Evolutionary conservation across 92 coral and sea anemone genomes (phyloP), one percentile per base, ranked within the genome.

Genomic region (Parazoanthus atlanticus): DNA sequence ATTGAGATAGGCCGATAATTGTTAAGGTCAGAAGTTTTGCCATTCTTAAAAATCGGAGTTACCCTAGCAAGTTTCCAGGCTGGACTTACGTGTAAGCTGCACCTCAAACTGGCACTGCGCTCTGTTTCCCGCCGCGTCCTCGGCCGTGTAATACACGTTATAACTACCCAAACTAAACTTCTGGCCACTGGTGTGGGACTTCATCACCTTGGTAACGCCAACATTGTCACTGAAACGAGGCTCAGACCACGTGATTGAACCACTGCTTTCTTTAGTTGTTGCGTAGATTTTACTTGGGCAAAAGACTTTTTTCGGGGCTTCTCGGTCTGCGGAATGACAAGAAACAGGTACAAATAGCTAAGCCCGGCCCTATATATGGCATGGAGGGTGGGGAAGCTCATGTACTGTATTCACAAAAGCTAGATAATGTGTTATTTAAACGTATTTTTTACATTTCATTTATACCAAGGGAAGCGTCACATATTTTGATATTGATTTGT

Each of bases 141-240:
- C 46, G 26, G 94, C 98, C 6, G 78, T 78, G 82, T 95, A 95
- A 73, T 54, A 73, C 17, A 95, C 92, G 81, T 88, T 89, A 41
- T 91, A 81, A 32, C 87, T 40, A 12, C 93, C 96, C 29, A 86
- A 16, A 1, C 38, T 30, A 76, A 95, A 95, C n/a, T 9, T 30
- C 28, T 86, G 81, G 38, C 98, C 98, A 79, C 89, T 92, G 0
- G 82, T 70, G 69, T 88, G 90, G n/a, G 96, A 89, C 33, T 86
- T 88, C 2, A 88, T 89, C 52, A 93, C 90, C 74, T 76, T 91
- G 71, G 88, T 90, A 21, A 96, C 90, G 38, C 70, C 92, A 6
- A 96, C 95, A 64, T 96, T 96, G 93, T 96, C 99, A 41, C 88
- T 89, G 82, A 92, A 95, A n/a, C 86, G 86, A 38, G 98, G 96